Percentiles rank a stretch among this genome's conserved stretches.
phyloP scores from a whole-genome alignment of 2,888 invertebrate genomes.

The Leptopterna dolabrata region DNA sequence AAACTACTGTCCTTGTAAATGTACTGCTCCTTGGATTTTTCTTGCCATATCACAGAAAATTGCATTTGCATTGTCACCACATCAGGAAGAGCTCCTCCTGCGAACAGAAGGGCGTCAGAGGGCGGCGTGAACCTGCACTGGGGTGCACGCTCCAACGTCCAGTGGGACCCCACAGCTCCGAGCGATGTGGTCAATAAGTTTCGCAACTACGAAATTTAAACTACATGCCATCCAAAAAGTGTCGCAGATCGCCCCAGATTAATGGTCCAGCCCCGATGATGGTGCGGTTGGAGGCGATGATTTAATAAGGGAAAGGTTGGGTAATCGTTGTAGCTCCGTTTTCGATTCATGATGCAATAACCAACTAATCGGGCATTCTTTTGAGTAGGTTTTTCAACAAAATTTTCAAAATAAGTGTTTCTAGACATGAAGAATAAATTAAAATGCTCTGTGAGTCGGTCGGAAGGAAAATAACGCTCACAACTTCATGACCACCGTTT shows the following conservation, averaged over 20 bases:
- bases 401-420: too few species aligned
- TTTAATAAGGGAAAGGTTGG: neutral
- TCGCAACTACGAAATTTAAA: conserved; percentile 92
- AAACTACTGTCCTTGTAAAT: too few species aligned
- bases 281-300: neutral
- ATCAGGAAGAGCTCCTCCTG: conserved; percentile 61
- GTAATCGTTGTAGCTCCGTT: neutral
- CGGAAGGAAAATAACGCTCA: too few species aligned
- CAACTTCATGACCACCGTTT: too few species aligned
- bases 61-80: neutral
- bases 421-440: too few species aligned
- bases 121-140: conserved; percentile 85
- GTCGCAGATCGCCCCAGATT: neutral
- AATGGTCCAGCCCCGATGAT: neutral
- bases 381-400: neutral
- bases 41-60: too few species aligned
- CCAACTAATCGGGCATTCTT: too few species aligned
- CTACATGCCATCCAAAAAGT: neutral
- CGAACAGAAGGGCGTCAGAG: conserved; percentile 82
- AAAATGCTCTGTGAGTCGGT: too few species aligned
- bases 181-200: conserved; percentile 87
- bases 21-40: too few species aligned
- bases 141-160: conserved; percentile 69
- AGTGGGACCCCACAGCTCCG: conserved; percentile 80
- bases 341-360: neutral